These are phyloP conservation scores for Ascidia mentula DNA, from an alignment of 23 tunicate species.

Conservation along the genomic window DNA sequence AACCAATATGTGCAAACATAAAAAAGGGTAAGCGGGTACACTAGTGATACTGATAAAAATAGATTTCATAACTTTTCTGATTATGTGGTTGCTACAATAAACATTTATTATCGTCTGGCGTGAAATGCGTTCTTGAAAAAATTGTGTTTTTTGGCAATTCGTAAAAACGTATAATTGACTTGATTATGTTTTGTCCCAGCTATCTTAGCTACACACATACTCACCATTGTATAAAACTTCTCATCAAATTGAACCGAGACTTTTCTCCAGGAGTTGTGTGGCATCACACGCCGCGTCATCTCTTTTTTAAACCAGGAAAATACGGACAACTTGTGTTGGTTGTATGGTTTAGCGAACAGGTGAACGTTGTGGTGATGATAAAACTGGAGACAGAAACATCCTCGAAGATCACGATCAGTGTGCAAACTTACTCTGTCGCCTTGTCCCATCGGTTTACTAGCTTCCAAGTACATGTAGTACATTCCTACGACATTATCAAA, in stretches of 20 bases:
- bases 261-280: not conserved
- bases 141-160: no score
- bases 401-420: not conserved
- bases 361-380: constrained; percentile 1
- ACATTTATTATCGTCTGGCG: no score
- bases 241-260: not conserved
- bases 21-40: no score
- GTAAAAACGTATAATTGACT: no score
- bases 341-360: not conserved
- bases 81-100: no score
- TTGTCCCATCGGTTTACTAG: not conserved
- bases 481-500: not conserved
- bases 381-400: no score
- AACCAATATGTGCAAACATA: no score
- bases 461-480: not conserved
- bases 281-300: not conserved
- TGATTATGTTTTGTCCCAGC: no score
- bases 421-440: not conserved
- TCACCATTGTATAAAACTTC: not conserved
- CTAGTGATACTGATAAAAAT: no score
- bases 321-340: not conserved
- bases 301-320: not conserved
- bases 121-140: no score
- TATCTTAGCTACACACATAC: no score
- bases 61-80: no score